These are phyloP conservation scores for Philaethria dido DNA, from an alignment of 2,888 invertebrate species.

Conservation along the genomic window DNA sequence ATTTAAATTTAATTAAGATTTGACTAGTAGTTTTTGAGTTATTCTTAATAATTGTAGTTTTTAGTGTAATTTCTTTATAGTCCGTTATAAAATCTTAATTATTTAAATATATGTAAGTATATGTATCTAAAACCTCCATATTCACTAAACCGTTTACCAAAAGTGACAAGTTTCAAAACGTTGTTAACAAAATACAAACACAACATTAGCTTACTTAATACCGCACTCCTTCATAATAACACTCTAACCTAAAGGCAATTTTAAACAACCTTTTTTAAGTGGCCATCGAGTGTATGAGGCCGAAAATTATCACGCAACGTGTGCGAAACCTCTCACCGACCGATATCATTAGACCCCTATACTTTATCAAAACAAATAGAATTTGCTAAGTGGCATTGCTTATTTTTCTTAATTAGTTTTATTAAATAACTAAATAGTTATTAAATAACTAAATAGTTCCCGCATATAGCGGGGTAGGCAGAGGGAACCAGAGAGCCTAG, in stretches of 20 bases:
- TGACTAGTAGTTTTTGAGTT: no score
- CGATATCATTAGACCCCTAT: constrained; percentile 17
- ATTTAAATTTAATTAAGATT: no score
- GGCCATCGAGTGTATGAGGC: constrained; percentile 15
- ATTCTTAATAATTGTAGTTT: no score
- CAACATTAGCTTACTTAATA: constrained; percentile 11
- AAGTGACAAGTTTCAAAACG: background rate
- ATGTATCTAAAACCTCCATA: background rate
- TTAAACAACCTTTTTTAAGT: constrained; percentile 30
- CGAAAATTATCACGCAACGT: constrained; percentile 22
- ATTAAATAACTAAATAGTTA: background rate
- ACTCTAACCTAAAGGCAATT: constrained; percentile 22
- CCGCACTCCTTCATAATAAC: constrained; percentile 18
- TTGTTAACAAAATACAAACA: background rate
- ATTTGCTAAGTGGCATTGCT: background rate
- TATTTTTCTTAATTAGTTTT: background rate
- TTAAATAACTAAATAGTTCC: background rate
- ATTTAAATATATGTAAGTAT: no score
- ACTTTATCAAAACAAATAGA: constrained; percentile 11
- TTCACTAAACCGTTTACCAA: background rate
- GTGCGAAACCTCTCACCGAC: constrained; percentile 17
- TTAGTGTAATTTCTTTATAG: no score
- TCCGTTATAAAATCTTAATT: no score
- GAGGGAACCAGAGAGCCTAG: no score
- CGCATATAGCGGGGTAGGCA: no score